Conservation (phyloP, 2,113 vertebrate species). For the Haliaeetus leucogaster region DNA sequence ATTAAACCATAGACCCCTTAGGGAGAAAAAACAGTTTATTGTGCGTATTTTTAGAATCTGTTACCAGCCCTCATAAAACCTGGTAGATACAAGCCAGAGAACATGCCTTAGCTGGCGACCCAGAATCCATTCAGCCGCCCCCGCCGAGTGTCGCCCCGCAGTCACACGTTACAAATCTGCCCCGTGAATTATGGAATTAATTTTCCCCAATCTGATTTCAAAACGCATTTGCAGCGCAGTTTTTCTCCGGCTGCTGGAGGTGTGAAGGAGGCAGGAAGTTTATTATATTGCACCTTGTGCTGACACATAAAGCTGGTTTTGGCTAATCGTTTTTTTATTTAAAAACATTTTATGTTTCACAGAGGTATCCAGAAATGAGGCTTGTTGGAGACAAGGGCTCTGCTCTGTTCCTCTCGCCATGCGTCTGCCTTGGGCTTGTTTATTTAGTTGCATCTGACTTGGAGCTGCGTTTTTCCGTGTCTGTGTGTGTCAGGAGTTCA, state of each 20-base stretch:
- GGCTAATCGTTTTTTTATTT: not conserved
- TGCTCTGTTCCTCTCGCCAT: accelerated
- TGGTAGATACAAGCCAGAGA: not conserved
- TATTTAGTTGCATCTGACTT: not conserved
- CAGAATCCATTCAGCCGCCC: not conserved
- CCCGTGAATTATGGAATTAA: slow-evolving; percentile 12
- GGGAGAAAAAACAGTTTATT: slow-evolving; percentile 59
- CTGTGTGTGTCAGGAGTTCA: not conserved
- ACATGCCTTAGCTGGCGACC: slow-evolving; percentile 4
- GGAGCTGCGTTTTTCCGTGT: not conserved
- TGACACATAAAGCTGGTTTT: not conserved
- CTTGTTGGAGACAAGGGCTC: not conserved
- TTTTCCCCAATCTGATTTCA: not conserved
- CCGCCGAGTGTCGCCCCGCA: not conserved
- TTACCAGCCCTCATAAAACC: slow-evolving; percentile 50
- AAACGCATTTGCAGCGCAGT: not conserved
- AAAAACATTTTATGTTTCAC: not conserved
- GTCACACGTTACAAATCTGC: slow-evolving; percentile 58
- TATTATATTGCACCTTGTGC: not conserved
- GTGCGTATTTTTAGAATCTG: slow-evolving; percentile 62
- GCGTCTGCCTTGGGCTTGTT: not conserved
- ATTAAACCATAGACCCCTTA: slow-evolving; percentile 62
- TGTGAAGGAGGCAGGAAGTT: not conserved
- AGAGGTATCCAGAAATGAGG: not conserved
- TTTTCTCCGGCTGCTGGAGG: not conserved